Percentiles rank a stretch among this genome's conserved stretches.
Evolutionary conservation across 2,797 vertebrate genomes (phyloP).

Genomic region (Pangasius macronema): DNA sequence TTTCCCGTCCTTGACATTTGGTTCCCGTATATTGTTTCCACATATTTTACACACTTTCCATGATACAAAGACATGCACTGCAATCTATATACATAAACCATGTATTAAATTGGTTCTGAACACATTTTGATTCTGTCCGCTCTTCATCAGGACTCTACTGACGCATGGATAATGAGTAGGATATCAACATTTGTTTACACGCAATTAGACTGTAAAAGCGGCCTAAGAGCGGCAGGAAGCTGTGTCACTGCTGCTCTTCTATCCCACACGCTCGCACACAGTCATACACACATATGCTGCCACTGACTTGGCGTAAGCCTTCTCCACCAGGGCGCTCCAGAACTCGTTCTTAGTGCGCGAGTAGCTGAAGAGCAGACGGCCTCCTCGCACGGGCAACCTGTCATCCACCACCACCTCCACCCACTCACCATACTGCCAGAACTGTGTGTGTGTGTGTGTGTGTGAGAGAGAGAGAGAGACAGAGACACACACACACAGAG

Average conservation of each 20-base stretch:
- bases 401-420: constrained; percentile 85
- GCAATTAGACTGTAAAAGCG: constrained; percentile 4
- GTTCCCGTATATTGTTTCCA: background rate
- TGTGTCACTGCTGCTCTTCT: constrained; percentile 30
- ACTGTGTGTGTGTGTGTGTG: constrained; percentile 62
- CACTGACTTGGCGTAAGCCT: constrained; percentile 84
- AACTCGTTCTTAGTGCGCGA: constrained; percentile 77
- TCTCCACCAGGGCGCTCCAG: constrained; percentile 84
- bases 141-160: background rate
- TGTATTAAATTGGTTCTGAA: background rate
- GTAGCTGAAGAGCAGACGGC: constrained; percentile 81
- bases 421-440: constrained; percentile 87
- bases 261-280: constrained; percentile 32
- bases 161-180: background rate
- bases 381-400: constrained; percentile 76
- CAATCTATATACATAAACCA: background rate
- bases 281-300: constrained; percentile 68
- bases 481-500: constrained; percentile 23
- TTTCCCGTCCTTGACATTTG: background rate
- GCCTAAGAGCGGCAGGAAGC: constrained; percentile 11
- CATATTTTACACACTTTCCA: background rate
- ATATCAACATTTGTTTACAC: constrained; percentile 34
- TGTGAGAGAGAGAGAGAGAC: constrained; percentile 23
- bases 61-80: background rate
- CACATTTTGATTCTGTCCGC: background rate